phyloP scores from a whole-genome alignment of 2,797 vertebrate genomes.

The Melanotaenia trifasciata region DNA sequence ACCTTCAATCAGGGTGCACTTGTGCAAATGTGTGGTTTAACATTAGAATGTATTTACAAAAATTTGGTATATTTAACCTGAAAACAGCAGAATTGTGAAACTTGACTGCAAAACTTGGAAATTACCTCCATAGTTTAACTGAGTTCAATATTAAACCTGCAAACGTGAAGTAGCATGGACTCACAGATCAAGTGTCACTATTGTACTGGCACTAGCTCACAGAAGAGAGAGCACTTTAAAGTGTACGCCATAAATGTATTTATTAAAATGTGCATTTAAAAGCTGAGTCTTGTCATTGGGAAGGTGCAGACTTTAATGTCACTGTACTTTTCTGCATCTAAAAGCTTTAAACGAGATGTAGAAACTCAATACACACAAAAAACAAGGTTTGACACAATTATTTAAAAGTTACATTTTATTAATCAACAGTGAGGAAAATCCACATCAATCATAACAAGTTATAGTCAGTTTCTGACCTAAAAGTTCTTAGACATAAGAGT shows the following conservation, averaged over 20 bases:
- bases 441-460: neutral
- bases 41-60: neutral
- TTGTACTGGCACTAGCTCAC: constrained; percentile 9
- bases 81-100: constrained; percentile 14
- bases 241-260: constrained; percentile 56
- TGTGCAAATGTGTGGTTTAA: neutral
- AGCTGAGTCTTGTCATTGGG: constrained; percentile 1
- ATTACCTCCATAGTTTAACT: neutral
- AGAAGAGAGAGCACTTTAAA: constrained; percentile 22
- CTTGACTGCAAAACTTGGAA: neutral
- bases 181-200: neutral
- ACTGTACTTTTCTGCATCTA: neutral
- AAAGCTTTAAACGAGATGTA: neutral
- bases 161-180: constrained; percentile 52
- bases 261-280: constrained; percentile 56
- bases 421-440: neutral
- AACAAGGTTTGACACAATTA: neutral
- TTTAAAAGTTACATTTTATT: constrained; percentile 38
- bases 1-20: no score
- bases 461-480: neutral
- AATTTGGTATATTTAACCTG: neutral
- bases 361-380: constrained; percentile 1
- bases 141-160: constrained; percentile 26
- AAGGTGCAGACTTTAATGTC: neutral
- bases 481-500: constrained; percentile 23